phyloP scores from a whole-genome alignment of 2,888 invertebrate genomes.

The Spodoptera picta region DNA sequence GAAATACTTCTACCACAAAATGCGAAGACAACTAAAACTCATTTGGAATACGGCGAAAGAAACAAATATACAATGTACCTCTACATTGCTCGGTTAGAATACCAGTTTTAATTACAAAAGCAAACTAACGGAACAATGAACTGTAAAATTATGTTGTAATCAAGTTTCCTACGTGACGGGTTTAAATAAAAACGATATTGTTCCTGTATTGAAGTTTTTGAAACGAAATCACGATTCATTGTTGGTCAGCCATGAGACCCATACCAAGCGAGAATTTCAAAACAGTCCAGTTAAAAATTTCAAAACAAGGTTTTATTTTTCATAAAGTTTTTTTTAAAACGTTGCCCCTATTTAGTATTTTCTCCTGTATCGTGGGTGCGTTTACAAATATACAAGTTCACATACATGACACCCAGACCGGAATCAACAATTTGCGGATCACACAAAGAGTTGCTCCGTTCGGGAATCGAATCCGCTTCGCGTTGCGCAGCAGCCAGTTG shows the following conservation, averaged over 20 bases:
- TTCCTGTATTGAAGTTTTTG: conserved; percentile 31
- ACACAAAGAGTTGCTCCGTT: too few species aligned
- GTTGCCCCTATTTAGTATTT: too few species aligned
- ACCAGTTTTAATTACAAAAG: conserved; percentile 54
- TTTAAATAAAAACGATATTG: conserved; percentile 53
- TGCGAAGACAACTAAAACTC: conserved; percentile 35
- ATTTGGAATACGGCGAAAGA: conserved; percentile 30
- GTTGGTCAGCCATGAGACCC: conserved; percentile 12
- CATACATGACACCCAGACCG: too few species aligned
- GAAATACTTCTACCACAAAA: conserved; percentile 17
- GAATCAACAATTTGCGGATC: too few species aligned
- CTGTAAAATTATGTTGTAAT: conserved; percentile 55
- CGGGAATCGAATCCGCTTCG: too few species aligned
- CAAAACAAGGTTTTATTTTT: not conserved
- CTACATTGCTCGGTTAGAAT: conserved; percentile 25
- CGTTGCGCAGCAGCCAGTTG: too few species aligned
- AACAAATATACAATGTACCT: conserved; percentile 3
- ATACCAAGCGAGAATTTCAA: conserved; percentile 6
- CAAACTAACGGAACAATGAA: conserved; percentile 58
- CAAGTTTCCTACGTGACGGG: conserved; percentile 57
- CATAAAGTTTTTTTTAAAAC: too few species aligned
- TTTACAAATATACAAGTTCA: too few species aligned
- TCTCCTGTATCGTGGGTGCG: too few species aligned
- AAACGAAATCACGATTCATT: conserved; percentile 30
- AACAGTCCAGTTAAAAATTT: not conserved